Evolutionary conservation across 2,797 vertebrate species (phyloP), one percentile per base, ranked within the genome.

Genomic region (Meriones psammophilus): DNA sequence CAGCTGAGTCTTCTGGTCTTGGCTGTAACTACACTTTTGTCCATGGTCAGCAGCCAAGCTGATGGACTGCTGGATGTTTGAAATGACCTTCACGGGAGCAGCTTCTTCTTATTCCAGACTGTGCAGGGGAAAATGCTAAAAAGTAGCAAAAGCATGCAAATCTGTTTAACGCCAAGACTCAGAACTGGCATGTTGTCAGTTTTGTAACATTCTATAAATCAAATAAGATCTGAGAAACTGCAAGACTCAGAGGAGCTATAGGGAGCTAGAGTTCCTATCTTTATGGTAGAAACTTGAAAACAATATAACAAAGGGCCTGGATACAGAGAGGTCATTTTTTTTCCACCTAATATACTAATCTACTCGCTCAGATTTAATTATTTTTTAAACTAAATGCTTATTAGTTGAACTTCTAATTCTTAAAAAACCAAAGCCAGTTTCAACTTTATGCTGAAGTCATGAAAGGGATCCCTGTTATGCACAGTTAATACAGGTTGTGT

Each of bases 331-430:
- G 10, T 66, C 2, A 80, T 62, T 96, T 96, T 50, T 50, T 50
- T 50, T 50, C 10, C 50, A 50, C 50, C 8, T 50, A 50, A 50
- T 50, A 50, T 50, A 50, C 5, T 85, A 69, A 17, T 14, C 81
- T 4, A 89, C 0, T 20, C 76, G 56, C 7, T 92, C 20, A 79
- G 89, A 93, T 68, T 5, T n/a, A 96, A 94, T 50, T 90, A 92
- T 74, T 96, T 90, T 15, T 80, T 96, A 92, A 96, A 39, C 4
- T 84, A 26, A 13, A 13, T 8, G 7, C 76, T 26, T 20, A 68
- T 87, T 50, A 62, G 14, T 81, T 85, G 62, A 84, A 13, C 85
- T 42, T 62, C 33, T 36, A 93, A 30, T 22, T 73, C 3, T 58
- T 62, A 10, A 80, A 39, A 83, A 91, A 8, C 0, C 36, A 78